Base-by-base conservation (phyloP, 2,888 invertebrate genomes). In the Notocelia uddmanniana region DNA sequence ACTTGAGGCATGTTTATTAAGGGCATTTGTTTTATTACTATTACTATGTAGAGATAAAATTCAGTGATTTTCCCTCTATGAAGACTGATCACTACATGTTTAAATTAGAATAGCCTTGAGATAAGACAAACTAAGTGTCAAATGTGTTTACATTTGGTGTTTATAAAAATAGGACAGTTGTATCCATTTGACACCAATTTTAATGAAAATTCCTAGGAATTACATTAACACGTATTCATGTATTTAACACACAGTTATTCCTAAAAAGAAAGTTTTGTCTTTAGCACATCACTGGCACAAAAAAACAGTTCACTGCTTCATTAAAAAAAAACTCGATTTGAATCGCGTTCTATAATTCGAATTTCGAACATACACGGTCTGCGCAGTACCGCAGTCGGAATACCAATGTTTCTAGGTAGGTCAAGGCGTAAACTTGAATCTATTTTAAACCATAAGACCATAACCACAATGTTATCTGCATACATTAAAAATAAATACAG, bases 351-450 rank as follows among this genome's bases (percentile, higher is more conserved):
- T 26, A 57, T 34, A 58, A 13, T 75, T 76, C 74, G 72, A 72
- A 75, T 74, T 64, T 68, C 74, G 67, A 77, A 80, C 74, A 77
- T 83, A 81, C 81, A 83, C 79, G 83, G 79, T 84, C 81, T 86
- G 83, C 84, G 83, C 84, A 83, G 66, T 79, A 77, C 80, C 78
- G 81, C 78, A 80, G 77, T 77, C 63, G 76, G 81, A 83, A 86
- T 86, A 79, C 77, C 85, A 85, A 86, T 86, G 83, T 81, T 75
- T 76, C 73, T 34, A 77, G 82, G 78, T 83, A 86, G 91, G 90
- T 90, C 91, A 90, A 90, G 89, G 89, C 79, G 60, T 68, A 68
- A 62, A 68, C 72, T 72, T 72, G 72, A 72, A 68, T 74, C 75
- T 75, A 75, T 75, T 74, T 72, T 55, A n/a, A 55, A 66, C 19